phyloP scores from a whole-genome alignment of 1,140 invertebrate species.

The Drosophila paulistorum region DNA sequence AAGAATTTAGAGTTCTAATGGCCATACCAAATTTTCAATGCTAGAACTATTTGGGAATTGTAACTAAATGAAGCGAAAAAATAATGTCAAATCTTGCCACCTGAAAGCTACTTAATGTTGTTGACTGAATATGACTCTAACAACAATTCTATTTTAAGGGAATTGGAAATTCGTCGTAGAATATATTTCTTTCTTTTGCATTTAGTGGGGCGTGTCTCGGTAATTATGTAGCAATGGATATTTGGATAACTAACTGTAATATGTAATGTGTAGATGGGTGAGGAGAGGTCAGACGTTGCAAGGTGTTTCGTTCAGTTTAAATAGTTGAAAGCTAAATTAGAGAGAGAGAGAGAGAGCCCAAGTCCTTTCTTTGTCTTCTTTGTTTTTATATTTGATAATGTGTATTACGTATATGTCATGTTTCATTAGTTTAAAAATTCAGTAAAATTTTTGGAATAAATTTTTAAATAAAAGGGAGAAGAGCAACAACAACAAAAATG shows the following conservation, averaged over 20 bases:
- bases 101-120: too few relatives aligned
- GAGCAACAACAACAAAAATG: background rate
- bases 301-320: background rate
- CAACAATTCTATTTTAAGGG: background rate
- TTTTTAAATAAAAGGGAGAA: background rate
- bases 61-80: too few relatives aligned
- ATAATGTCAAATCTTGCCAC: too few relatives aligned
- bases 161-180: background rate
- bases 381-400: background rate
- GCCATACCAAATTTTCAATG: too few relatives aligned
- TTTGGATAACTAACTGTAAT: slow-evolving; percentile 10
- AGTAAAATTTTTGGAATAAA: background rate
- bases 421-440: slow-evolving; percentile 46
- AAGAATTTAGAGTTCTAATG: too few relatives aligned
- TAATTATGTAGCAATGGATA: slow-evolving; percentile 51
- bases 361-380: background rate
- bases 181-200: slow-evolving; percentile 18
- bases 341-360: background rate
- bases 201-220: slow-evolving; percentile 65
- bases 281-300: background rate
- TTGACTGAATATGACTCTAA: too few relatives aligned
- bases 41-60: too few relatives aligned
- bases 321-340: too few relatives aligned
- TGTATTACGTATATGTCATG: slow-evolving; percentile 65
- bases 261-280: slow-evolving; percentile 1